A percentile compares a stretch with the other conserved stretches of the same genome.
phyloP scores from a whole-genome alignment of 2,113 vertebrate genomes.

The Abramis brama region DNA sequence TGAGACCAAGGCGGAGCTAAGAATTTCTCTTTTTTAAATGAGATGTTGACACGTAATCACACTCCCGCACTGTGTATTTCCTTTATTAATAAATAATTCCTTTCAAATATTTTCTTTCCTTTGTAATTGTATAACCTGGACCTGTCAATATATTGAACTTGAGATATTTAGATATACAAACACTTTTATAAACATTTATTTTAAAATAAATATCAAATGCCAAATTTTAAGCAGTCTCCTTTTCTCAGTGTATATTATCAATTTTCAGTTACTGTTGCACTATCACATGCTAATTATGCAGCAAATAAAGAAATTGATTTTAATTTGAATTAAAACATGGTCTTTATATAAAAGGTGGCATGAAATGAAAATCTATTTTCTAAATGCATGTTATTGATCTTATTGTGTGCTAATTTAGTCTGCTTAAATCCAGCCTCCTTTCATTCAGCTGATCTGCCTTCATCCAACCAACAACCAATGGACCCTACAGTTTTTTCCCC shows the following conservation, averaged over 20 bases:
- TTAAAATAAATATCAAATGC: neutral
- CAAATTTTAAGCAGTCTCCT: neutral
- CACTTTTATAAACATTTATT: neutral
- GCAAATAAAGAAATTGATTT: neutral
- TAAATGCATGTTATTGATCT: neutral
- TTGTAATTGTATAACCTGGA: neutral
- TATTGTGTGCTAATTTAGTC: neutral
- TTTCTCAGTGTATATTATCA: neutral
- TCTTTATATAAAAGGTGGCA: neutral
- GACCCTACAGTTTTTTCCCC: neutral
- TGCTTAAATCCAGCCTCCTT: neutral
- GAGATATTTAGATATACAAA: neutral
- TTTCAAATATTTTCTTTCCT: no score
- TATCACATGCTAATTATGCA: neutral
- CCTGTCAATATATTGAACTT: neutral
- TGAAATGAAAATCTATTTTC: neutral
- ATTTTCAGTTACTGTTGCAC: neutral
- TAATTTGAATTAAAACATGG: neutral
- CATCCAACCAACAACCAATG: neutral
- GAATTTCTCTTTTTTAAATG: neutral
- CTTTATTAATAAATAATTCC: neutral
- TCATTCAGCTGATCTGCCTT: neutral
- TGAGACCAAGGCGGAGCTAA: constrained; percentile 63
- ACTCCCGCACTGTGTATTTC: neutral
- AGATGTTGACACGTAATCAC: neutral